Evolutionary conservation across 2,797 vertebrate genomes (phyloP).

Genomic region (Syngnathus rostellatus): DNA sequence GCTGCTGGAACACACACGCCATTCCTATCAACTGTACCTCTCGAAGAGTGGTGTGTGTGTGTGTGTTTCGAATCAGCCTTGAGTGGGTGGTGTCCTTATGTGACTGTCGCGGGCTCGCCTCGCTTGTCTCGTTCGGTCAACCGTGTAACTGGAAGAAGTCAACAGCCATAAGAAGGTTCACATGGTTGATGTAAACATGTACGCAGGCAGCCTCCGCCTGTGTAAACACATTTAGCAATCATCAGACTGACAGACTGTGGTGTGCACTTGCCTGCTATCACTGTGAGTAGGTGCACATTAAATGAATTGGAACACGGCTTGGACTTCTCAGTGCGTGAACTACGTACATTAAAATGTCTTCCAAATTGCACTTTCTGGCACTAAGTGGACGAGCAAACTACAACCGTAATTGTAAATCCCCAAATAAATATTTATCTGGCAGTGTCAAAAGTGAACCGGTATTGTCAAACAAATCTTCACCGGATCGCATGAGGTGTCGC

Average conservation of each 20-base stretch:
- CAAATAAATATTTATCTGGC: too few species aligned
- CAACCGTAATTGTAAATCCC: too few species aligned
- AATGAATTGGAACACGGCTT: slow-evolving; percentile 46
- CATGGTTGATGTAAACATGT: neutral
- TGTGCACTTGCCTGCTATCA: slow-evolving; percentile 40
- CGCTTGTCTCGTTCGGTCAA: slow-evolving; percentile 35
- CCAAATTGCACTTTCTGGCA: slow-evolving; percentile 13
- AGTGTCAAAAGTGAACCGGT: too few species aligned
- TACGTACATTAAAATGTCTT: slow-evolving; percentile 38
- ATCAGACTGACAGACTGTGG: slow-evolving; percentile 34
- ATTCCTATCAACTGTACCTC: too few species aligned
- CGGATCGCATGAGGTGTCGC: neutral
- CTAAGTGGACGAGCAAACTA: slow-evolving; percentile 15
- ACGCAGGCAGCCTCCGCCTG: slow-evolving; percentile 15
- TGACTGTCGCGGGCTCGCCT: slow-evolving; percentile 33
- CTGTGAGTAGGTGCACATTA: slow-evolving; percentile 52
- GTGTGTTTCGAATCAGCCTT: slow-evolving; percentile 25
- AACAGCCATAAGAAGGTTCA: slow-evolving; percentile 5
- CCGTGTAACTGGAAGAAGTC: slow-evolving; percentile 20
- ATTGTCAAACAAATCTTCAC: neutral
- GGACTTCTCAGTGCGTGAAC: slow-evolving; percentile 29
- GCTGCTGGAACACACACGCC: too few species aligned
- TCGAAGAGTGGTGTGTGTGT: neutral
- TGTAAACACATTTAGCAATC: slow-evolving; percentile 18
- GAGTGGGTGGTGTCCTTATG: slow-evolving; percentile 54